phyloP scores from a whole-genome alignment of 2,797 vertebrate species.

The Centroberyx gerrardi region DNA sequence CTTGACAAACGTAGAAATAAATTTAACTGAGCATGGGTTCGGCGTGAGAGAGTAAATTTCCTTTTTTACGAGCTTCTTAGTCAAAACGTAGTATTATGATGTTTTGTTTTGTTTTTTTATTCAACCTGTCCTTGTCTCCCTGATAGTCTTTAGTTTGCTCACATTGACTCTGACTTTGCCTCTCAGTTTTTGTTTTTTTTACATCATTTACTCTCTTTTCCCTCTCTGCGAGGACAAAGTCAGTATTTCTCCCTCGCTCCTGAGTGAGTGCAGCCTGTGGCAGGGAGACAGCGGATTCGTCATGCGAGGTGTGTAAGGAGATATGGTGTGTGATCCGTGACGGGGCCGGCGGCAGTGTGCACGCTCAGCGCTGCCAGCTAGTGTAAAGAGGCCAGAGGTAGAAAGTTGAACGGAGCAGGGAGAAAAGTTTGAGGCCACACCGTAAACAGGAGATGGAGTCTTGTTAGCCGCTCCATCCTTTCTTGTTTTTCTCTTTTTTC shows the following conservation, averaged over 20 bases:
- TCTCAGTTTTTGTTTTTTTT: neutral
- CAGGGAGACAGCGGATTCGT: constrained; percentile 63
- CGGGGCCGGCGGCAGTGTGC: constrained; percentile 52
- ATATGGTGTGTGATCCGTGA: constrained; percentile 77
- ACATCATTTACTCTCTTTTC: neutral
- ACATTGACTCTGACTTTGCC: constrained; percentile 28
- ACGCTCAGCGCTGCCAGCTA: constrained; percentile 53
- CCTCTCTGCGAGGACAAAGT: constrained; percentile 48
- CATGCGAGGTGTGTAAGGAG: constrained; percentile 76
- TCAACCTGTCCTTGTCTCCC: neutral
- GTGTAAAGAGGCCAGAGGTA: constrained; percentile 64
- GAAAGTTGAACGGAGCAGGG: constrained; percentile 56
- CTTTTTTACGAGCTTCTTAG: constrained; percentile 17
- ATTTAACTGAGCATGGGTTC: constrained; percentile 33
- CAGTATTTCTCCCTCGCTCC: constrained; percentile 33
- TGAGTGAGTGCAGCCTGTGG: constrained; percentile 62
- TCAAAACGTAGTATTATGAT: constrained; percentile 15
- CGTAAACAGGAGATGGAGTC: constrained; percentile 42
- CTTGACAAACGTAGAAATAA: constrained; percentile 54
- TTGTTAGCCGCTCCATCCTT: constrained; percentile 46
- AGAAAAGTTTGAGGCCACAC: constrained; percentile 56
- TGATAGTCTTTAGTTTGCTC: neutral
- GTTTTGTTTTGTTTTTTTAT: too few species aligned
- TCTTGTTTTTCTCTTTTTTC: constrained; percentile 33
- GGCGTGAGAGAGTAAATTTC: constrained; percentile 18